A percentile compares a stretch with the other conserved stretches of the same genome.
Evolutionary conservation across 2,113 vertebrate genomes (phyloP).

Genomic region (Epinephelus cyanopodus): DNA sequence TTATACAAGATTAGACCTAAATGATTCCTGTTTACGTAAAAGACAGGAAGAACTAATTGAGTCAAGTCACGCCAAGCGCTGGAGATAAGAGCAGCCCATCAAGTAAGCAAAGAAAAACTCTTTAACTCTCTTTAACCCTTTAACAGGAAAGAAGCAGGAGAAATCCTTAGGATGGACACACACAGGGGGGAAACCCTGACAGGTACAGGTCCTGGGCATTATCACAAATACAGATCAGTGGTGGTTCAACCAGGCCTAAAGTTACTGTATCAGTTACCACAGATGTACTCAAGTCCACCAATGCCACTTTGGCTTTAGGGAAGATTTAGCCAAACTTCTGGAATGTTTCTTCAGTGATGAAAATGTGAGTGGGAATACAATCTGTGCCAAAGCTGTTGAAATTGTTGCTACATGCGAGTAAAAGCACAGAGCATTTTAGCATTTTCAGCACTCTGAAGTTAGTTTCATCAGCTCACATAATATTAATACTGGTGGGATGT

Average conservation of each 20-base stretch:
- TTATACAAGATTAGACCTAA: background rate
- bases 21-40: background rate
- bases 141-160: background rate
- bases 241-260: background rate
- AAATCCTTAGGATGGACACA: background rate
- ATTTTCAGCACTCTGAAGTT: background rate
- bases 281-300: background rate
- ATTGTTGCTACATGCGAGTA: no score
- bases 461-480: background rate
- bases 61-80: slow-evolving; percentile 1
- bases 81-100: background rate
- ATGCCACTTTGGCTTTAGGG: background rate
- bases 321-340: background rate
- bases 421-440: background rate
- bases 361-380: background rate
- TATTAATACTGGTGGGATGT: background rate
- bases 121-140: slow-evolving; percentile 4
- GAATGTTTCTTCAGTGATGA: background rate
- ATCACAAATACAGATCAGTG: background rate
- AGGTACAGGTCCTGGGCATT: background rate
- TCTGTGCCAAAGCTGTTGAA: background rate
- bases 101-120: background rate
- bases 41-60: background rate
- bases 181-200: background rate
- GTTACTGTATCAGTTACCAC: background rate